Evolutionary conservation across 2,113 vertebrate genomes (phyloP), one percentile per base, ranked within the genome.

Genomic region (Argyrosomus japonicus): DNA sequence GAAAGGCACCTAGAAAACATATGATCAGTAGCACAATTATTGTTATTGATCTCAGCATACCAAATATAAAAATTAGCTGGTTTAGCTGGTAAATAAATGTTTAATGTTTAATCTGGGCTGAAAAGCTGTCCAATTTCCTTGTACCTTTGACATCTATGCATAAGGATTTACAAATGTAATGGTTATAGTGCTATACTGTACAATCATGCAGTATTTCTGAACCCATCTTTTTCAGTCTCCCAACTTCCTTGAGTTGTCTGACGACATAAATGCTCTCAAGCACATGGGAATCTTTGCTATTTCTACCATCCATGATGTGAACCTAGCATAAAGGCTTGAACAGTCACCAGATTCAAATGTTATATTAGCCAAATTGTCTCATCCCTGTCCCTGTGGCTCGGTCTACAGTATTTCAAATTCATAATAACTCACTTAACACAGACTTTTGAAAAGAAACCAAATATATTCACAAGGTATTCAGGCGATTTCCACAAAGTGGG

Each of bases 1-100:
- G 95, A 88, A 99, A 99, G 0, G 98, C 98, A 60, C 98, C 98
- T 99, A 80, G 21, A 82, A 82, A 58, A 65, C 47, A 36, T 29
- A 64, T 11, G 12, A 47, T 75, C 6, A 48, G 15, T 54, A 15
- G 19, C 5, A 57, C 2, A 56, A 19, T 56, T 47, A 58, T 19
- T 18, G 27, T 1, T 12, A 13, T 32, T 23, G 13, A 10, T 80
- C 32, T 36, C 21, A 40, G 5, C 6, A 27, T 36, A 5, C 21
- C 6, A 29, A 53, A 53, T 23, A 6, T 32, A 1, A 70, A 69
- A 27, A 40, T n/a, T n/a, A n/a, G n/a, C n/a, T 50, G 23, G 4
- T 18, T 62, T 36, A 14, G 3, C 2, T 12, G 27, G 29, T 8
- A 40, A 40, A 8, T 40, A 40, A 40, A 40, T 9, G 8, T 40